These are phyloP conservation scores for Protophormia terraenovae DNA, from an alignment of 2,888 invertebrate genomes.

Conservation along the genomic window DNA sequence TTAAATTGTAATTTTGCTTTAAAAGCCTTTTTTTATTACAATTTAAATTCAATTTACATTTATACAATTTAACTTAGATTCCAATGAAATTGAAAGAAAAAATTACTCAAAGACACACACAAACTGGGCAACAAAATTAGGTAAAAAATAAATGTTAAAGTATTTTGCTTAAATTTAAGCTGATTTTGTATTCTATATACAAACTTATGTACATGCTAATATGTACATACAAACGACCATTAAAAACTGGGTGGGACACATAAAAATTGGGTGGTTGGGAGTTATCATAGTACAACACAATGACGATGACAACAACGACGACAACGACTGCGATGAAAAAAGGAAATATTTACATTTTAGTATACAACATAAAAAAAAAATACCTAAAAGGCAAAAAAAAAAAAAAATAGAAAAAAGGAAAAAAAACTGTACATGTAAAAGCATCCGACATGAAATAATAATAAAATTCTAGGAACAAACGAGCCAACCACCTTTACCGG, in stretches of 20 bases:
- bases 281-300: background rate
- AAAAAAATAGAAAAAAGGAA: background rate
- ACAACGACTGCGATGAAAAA: background rate
- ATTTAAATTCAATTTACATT: slow-evolving; percentile 54
- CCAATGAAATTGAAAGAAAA: slow-evolving; percentile 39
- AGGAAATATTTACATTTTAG: slow-evolving; percentile 15
- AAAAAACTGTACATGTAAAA: slow-evolving; percentile 48
- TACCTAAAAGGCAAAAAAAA: too few species aligned
- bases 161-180: slow-evolving; percentile 50
- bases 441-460: slow-evolving; percentile 46
- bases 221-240: slow-evolving; percentile 46
- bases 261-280: slow-evolving; percentile 58
- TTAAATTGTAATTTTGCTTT: background rate
- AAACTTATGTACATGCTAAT: background rate
- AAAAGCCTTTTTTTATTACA: background rate
- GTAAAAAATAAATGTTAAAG: slow-evolving; percentile 60
- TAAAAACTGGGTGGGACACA: slow-evolving; percentile 67
- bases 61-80: slow-evolving; percentile 40
- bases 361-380: too few species aligned
- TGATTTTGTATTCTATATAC: slow-evolving; percentile 36
- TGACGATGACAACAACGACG: slow-evolving; percentile 18
- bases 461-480: slow-evolving; percentile 30
- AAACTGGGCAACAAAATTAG: slow-evolving; percentile 52
- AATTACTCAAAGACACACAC: background rate
- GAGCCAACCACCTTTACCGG: background rate